These are phyloP conservation scores for Sebastes umbrosus DNA, from an alignment of 2,797 vertebrate genomes.

Conservation along the genomic window DNA sequence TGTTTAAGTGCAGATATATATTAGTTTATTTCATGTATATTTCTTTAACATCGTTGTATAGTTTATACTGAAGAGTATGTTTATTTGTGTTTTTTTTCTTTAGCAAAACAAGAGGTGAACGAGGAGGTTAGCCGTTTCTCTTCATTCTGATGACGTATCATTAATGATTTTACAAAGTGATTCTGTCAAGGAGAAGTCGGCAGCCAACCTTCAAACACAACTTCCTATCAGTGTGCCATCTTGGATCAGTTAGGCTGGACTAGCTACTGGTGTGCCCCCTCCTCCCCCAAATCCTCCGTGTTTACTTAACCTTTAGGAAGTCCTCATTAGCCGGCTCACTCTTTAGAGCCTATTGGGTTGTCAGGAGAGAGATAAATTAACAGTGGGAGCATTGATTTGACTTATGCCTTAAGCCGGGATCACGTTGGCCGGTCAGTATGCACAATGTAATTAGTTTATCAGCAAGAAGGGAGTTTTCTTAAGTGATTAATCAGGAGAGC, in stretches of 20 bases:
- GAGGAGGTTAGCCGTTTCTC: background rate
- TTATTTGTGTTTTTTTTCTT: too few relatives aligned
- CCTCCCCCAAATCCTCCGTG: slow-evolving; percentile 58
- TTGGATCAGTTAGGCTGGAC: slow-evolving; percentile 7
- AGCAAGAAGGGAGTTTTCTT: slow-evolving; percentile 76
- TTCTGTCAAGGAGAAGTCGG: background rate
- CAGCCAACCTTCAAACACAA: background rate
- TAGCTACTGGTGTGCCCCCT: slow-evolving; percentile 5
- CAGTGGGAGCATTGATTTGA: slow-evolving; percentile 82
- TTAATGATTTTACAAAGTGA: background rate
- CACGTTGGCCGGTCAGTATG: slow-evolving; percentile 77
- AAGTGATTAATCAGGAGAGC: slow-evolving; percentile 77
- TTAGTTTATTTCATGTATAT: too few relatives aligned
- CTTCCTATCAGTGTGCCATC: slow-evolving; percentile 14
- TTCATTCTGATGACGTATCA: background rate
- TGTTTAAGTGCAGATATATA: too few relatives aligned
- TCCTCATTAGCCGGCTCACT: slow-evolving; percentile 80
- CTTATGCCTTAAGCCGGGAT: slow-evolving; percentile 81
- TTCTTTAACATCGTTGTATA: too few relatives aligned
- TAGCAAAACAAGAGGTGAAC: background rate
- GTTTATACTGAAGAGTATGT: too few relatives aligned
- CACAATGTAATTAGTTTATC: slow-evolving; percentile 83
- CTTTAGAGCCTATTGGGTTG: slow-evolving; percentile 73
- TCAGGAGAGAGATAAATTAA: slow-evolving; percentile 82
- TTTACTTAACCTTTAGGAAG: slow-evolving; percentile 85